Evolutionary conservation across 2,113 vertebrate genomes (phyloP).

Genomic region (Zapornia atra): DNA sequence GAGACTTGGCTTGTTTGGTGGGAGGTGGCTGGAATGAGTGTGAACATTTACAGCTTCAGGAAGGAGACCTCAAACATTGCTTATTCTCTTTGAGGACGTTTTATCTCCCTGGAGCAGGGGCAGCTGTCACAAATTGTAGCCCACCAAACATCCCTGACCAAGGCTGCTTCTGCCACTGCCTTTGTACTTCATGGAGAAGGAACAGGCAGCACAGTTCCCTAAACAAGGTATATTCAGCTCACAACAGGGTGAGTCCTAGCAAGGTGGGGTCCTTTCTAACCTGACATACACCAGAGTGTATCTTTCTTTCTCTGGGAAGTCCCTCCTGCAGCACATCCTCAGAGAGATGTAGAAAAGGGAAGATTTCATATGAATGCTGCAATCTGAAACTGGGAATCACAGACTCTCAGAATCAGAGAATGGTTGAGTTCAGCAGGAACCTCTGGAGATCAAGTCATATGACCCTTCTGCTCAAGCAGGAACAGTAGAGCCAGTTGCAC

Average conservation of each 20-base stretch:
- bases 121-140: constrained; percentile 51
- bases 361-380: background rate
- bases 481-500: background rate
- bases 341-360: background rate
- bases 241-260: too few species aligned
- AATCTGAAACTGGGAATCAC: background rate
- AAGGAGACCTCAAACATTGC: background rate
- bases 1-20: constrained; percentile 40
- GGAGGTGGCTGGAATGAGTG: constrained; percentile 14
- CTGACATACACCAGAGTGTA: background rate
- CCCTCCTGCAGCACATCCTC: rapidly evolving
- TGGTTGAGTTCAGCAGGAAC: background rate
- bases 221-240: background rate
- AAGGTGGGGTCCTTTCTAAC: background rate
- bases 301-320: background rate
- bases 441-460: background rate
- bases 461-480: background rate
- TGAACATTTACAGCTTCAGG: constrained; percentile 31
- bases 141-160: background rate
- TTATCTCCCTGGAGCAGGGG: constrained; percentile 40
- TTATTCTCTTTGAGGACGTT: constrained; percentile 54
- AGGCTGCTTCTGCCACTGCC: background rate
- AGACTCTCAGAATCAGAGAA: background rate
- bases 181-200: background rate
- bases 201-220: background rate